These are phyloP conservation scores for Aporophyla nigra DNA, from an alignment of 2,888 invertebrate species.

Conservation along the genomic window DNA sequence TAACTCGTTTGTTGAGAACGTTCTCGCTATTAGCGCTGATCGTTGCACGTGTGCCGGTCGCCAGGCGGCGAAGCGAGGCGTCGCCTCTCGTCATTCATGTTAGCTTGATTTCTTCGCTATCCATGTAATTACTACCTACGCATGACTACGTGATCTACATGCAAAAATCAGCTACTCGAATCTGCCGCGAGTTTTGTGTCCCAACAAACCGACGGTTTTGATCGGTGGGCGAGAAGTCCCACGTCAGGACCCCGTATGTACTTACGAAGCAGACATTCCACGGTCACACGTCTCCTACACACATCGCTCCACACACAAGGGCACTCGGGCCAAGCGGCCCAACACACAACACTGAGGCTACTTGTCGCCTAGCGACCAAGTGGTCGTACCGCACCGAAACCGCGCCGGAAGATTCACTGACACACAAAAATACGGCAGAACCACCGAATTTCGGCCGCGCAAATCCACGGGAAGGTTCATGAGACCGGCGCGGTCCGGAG, in stretches of 20 bases:
- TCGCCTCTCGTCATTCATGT: conserved; percentile 84
- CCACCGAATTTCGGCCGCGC: conserved; percentile 90
- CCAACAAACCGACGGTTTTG: conserved; percentile 65
- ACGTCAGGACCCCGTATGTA: conserved; percentile 82
- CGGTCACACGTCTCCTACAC: conserved; percentile 88
- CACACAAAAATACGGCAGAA: conserved; percentile 87
- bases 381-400: conserved; percentile 83
- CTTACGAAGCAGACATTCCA: conserved; percentile 89
- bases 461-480: conserved; percentile 91
- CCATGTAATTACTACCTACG: conserved; percentile 78
- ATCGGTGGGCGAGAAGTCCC: conserved; percentile 74
- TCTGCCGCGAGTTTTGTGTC: conserved; percentile 63
- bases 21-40: conserved; percentile 74
- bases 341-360: conserved; percentile 87
- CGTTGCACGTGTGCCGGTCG: conserved; percentile 84
- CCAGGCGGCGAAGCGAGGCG: conserved; percentile 82
- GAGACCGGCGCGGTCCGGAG: conserved; percentile 92
- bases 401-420: conserved; percentile 87
- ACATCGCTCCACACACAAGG: conserved; percentile 85
- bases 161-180: conserved; percentile 72
- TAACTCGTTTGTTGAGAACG: conserved; percentile 78
- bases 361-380: conserved; percentile 74
- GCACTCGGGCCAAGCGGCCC: conserved; percentile 87
- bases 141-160: conserved; percentile 72
- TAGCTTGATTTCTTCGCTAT: conserved; percentile 79